Base-by-base conservation (phyloP, 2,113 vertebrate species). In the Oxyura jamaicensis region DNA sequence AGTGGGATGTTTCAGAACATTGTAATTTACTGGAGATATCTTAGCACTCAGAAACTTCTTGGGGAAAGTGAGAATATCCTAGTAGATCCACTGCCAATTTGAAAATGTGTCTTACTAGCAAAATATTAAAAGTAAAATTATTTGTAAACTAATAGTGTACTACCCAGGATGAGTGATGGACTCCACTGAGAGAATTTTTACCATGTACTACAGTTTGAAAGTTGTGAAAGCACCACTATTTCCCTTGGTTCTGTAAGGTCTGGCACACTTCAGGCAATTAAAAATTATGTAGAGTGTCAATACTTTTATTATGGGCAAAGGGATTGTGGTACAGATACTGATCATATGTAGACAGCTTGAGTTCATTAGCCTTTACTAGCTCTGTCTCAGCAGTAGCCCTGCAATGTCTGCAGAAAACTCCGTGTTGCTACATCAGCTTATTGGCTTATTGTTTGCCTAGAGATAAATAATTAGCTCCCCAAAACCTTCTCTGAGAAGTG, bases 241-340 rank as follows among this genome's bases (percentile, higher is more conserved):
- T 0, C 0, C 16, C 19, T 18, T 44, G 35, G 26, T 68, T 41
- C 59, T 81, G 0, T 59, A 67, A 5, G 2, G 29, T 68, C 33
- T 79, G 42, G 42, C 15, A 22, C 35, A 50, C 35, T 55, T 13
- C 46, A 96, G 60, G 50, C 41, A 86, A 35, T 84, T 63, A 91
- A 84, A 95, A 91, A 59, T 21, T 71, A 41, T 21, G 19, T n/a
- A 18, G 63, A 41, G n/a, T 28, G 56, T 46, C 19, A 69, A 84
- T 71, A 20, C 11, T 84, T 81, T 67, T 78, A 67, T 94, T 89
- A 67, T 21, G n/a, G 46, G 36, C 28, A 55, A 72, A 42, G 60
- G 41, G 35, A 60, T 91, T 75, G 28, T 78, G 41, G 50, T 82
- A 25, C 31, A 68, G 36, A 29, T 39, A 41, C 35, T 68, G 52